phyloP scores from a whole-genome alignment of 2,888 invertebrate genomes.

The Sipha maydis region DNA sequence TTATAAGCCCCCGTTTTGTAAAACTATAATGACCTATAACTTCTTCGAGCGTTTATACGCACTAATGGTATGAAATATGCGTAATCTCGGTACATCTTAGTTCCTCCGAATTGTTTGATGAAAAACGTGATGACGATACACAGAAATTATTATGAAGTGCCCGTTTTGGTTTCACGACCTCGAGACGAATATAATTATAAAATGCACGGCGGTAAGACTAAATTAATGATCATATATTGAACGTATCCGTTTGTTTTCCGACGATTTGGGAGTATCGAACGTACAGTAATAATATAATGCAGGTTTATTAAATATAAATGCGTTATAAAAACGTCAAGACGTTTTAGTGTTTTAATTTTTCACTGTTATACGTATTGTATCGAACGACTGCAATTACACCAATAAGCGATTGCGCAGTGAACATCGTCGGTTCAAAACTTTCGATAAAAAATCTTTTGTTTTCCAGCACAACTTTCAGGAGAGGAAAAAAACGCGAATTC shows the following conservation, averaged over 20 bases:
- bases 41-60: background rate
- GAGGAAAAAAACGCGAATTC: no score
- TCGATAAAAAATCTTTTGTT: no score
- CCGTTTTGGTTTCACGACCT: background rate
- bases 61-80: background rate
- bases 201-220: no score
- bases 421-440: no score
- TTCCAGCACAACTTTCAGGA: no score
- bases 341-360: background rate
- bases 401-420: no score
- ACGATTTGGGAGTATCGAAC: no score
- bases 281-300: no score
- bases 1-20: background rate
- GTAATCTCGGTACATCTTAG: background rate
- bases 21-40: background rate
- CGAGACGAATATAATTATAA: background rate
- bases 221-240: no score
- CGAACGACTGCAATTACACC: no score
- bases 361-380: background rate
- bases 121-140: background rate
- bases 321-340: background rate
- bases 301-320: background rate
- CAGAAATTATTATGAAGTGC: background rate
- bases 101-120: background rate
- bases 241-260: no score